A percentile compares a stretch with the other conserved stretches of the same genome.
Conservation (phyloP, 2,797 vertebrate species). For the Pempheris klunzingeri region DNA sequence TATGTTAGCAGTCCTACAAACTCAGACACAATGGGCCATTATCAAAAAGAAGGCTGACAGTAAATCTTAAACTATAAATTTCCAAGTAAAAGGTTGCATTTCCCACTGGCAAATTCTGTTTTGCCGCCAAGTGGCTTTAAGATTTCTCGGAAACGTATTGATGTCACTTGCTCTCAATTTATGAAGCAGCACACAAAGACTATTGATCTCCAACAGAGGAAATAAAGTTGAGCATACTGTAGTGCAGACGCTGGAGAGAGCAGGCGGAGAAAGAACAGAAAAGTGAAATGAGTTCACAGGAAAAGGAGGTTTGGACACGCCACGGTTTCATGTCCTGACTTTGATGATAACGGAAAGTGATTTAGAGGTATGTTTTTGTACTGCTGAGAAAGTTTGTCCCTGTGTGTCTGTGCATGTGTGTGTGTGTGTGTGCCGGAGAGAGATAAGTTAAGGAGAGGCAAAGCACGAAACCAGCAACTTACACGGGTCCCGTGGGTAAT, state of each 20-base stretch:
- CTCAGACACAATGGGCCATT: background rate
- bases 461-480: slow-evolving; percentile 55
- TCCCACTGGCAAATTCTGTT: background rate
- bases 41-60: background rate
- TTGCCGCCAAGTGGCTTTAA: background rate
- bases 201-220: slow-evolving; percentile 20
- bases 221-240: background rate
- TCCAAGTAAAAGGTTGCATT: background rate
- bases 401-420: background rate
- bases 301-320: slow-evolving; percentile 41
- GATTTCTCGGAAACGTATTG: background rate
- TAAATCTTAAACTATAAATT: background rate
- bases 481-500: slow-evolving; percentile 55
- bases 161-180: background rate
- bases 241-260: slow-evolving; percentile 10
- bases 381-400: slow-evolving; percentile 34
- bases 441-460: slow-evolving; percentile 18
- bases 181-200: background rate
- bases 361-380: slow-evolving; percentile 40
- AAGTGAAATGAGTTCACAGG: slow-evolving; percentile 19
- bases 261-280: slow-evolving; percentile 3
- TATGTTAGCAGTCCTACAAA: background rate
- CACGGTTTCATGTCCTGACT: slow-evolving; percentile 35
- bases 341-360: slow-evolving; percentile 69
- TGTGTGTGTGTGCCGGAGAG: slow-evolving; percentile 13